Evolutionary conservation across 2,888 invertebrate species (phyloP), one percentile per base, ranked within the genome.

Genomic region (Heliconius erato): DNA sequence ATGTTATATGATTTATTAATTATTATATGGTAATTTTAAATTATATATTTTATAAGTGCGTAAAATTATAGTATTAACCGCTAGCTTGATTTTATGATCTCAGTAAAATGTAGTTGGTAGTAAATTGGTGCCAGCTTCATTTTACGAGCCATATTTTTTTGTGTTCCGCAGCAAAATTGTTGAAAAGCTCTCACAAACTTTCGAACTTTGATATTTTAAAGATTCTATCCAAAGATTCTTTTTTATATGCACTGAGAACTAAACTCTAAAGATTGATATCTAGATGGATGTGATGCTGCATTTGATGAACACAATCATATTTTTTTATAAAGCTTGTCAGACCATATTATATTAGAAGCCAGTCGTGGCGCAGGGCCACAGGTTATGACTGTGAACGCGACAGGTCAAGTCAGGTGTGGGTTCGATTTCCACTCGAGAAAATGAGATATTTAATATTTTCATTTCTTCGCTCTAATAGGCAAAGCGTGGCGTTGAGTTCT

Each of bases 31-130:
- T 74, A 54, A 54, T 74, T 74, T 54, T 32, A 4, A 54, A 74
- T 54, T 11, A 32, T 35, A 59, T 74, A 40, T 40, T 14, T 59
- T 59, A 7, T 32, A 35, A n/a, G n/a, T 63, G 32, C 14, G 59
- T 79, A 79, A 79, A 83, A 80, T 82, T 63, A 63, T 65, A 68
- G 23, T 44, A 63, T 81, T 77, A 67, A 49, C 35, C 68, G 49
- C 69, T 65, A 59, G 32, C 68, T 63, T 79, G 79, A 79, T 84
- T 84, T 82, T 82, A 84, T 84, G 82, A 82, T 81, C 76, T 81
- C 79, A 67, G 84, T 76, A 84, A 84, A 82, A 82, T 84, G 72
- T 81, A 81, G 76, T 84, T 79, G 71, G 71, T 72, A 67, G 74
- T 68, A 80, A 84, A 80, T 82, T 71, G 74, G 71, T 80, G 69